phyloP scores from a whole-genome alignment of 2,888 invertebrate species.

The Rhingia rostrata region DNA sequence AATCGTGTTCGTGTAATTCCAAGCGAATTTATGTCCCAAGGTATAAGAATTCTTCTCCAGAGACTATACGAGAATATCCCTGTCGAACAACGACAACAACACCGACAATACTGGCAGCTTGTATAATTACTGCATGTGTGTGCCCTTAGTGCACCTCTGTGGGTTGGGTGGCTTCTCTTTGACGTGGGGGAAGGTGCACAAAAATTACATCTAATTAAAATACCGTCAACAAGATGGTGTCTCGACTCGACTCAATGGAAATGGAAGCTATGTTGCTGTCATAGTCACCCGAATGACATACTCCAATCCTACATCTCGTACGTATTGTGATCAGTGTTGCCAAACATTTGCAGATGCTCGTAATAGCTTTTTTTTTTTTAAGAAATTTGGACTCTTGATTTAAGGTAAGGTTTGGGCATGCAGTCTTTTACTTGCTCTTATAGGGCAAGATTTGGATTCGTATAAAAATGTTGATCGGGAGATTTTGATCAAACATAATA shows the following conservation, averaged over 20 bases:
- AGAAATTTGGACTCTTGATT: too few relatives aligned
- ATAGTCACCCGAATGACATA: constrained; percentile 40
- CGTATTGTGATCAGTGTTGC: too few relatives aligned
- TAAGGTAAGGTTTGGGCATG: too few relatives aligned
- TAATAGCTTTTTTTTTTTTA: too few relatives aligned
- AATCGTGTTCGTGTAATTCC: constrained; percentile 46
- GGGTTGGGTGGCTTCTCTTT: background rate
- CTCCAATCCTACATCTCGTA: too few relatives aligned
- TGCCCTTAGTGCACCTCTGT: constrained; percentile 51
- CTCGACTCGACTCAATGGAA: background rate
- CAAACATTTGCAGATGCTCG: too few relatives aligned
- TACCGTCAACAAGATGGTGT: constrained; percentile 46
- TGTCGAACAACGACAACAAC: constrained; percentile 67
- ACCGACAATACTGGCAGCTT: constrained; percentile 24
- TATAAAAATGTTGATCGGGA: too few relatives aligned
- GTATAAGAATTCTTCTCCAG: constrained; percentile 60
- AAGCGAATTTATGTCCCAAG: constrained; percentile 61
- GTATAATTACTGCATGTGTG: constrained; percentile 60
- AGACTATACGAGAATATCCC: constrained; percentile 61
- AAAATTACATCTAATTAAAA: constrained; percentile 72
- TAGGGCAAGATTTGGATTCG: too few relatives aligned
- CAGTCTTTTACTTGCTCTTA: too few relatives aligned
- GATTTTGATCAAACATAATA: too few relatives aligned
- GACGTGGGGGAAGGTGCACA: constrained; percentile 12
- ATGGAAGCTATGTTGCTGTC: constrained; percentile 6